Evolutionary conservation across 2,113 vertebrate species (phyloP), one percentile per base, ranked within the genome.

Genomic region (Tursiops truncatus): DNA sequence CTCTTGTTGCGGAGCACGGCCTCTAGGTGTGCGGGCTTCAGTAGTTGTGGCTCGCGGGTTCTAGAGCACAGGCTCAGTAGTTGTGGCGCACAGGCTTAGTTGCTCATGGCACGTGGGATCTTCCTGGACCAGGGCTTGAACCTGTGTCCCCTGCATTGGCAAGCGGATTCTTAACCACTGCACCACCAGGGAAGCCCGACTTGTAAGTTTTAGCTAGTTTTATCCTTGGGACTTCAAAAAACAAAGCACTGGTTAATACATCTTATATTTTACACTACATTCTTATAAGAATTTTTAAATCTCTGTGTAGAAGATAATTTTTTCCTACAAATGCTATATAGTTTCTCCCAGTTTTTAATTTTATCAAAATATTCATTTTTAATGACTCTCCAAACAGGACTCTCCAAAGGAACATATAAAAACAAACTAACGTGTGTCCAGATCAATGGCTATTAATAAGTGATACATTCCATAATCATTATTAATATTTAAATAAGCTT

Each of bases 401-500:
- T 71, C 50, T 86, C n/a, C 33, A 44, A 89, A 70, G 36, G 13
- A 93, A 63, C 17, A 14, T 50, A 18, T 20, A 76, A 56, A 25
- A 91, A 79, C 8, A 89, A 81, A 58, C 31, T 31, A 77, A 58
- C 6, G 1, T 41, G 18, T 76, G 12, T 47, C 20, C 56, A 73
- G 53, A 81, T 94, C 83, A 91, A 26, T 56, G 79, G 38, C 74
- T 62, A 80, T 73, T 89, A 92, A 76, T 53, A 82, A 82, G n/a
- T 76, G 17, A 79, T 68, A 56, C 14, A 74, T 60, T 50, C 68
- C 17, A 44, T 96, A 47, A 74, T 67, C 31, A 53, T 76, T 81
- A 83, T 38, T 62, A 95, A 83, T 92, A 83, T 77, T 74, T 76
- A 60, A 94, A 88, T 60, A 85, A 85, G 33, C 65, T 62, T 96